A percentile compares a stretch with the other conserved stretches of the same genome.
These are phyloP conservation scores for Pteronura brasiliensis DNA, from an alignment of 2,113 vertebrate species.

Conservation along the genomic window DNA sequence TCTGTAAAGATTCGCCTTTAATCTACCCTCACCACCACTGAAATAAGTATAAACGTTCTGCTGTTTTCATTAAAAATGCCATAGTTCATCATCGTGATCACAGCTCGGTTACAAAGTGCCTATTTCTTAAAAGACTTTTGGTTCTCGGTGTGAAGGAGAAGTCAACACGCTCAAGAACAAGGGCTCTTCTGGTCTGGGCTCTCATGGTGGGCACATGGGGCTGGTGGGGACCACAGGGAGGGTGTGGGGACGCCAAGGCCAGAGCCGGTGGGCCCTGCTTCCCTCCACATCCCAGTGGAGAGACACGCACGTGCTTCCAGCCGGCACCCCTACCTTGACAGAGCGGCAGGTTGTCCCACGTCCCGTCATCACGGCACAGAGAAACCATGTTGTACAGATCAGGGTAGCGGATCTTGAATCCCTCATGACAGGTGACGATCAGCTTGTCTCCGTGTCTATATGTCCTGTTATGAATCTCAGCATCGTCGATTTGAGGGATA, in stretches of 20 bases:
- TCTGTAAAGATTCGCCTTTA: background rate
- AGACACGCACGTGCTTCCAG: conserved; percentile 15
- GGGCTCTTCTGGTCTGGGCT: background rate
- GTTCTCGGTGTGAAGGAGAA: background rate
- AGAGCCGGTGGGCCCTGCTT: background rate
- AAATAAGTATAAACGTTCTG: background rate
- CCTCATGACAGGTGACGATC: conserved; percentile 87
- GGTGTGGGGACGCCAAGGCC: background rate
- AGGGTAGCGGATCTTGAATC: conserved; percentile 89
- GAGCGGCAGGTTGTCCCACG: conserved; percentile 89
- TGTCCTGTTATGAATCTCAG: conserved; percentile 88
- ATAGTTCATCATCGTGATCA: background rate
- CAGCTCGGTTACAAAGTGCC: background rate
- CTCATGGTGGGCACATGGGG: background rate
- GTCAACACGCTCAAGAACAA: background rate
- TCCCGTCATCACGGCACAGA: conserved; percentile 86
- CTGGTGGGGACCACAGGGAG: background rate
- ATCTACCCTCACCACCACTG: background rate
- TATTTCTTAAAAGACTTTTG: background rate
- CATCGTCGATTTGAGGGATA: conserved; percentile 88
- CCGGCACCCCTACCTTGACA: conserved; percentile 86
- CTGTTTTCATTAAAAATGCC: background rate
- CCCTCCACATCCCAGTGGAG: background rate
- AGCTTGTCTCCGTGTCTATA: conserved; percentile 88
- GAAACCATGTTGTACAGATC: conserved; percentile 88